A percentile compares a stretch with the other conserved stretches of the same genome.
Evolutionary conservation across 2,797 vertebrate genomes (phyloP).

Genomic region (Cetoscarus ocellatus): DNA sequence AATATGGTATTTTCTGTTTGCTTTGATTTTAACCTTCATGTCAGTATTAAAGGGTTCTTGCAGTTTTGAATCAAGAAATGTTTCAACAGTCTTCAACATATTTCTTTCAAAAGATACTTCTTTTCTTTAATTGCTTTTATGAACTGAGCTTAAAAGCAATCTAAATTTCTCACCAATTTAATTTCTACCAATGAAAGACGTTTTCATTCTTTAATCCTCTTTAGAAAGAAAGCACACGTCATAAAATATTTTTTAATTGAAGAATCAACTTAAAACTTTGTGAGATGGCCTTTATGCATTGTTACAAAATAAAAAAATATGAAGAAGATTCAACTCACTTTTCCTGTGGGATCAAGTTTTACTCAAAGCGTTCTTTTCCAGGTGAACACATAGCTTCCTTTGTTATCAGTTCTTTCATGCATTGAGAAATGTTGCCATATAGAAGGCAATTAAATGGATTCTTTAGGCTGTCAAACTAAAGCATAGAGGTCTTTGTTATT

Average conservation of each 20-base stretch:
- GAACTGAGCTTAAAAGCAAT: conserved; percentile 4
- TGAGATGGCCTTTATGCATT: no score
- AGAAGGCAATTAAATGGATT: conserved; percentile 42
- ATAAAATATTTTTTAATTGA: neutral
- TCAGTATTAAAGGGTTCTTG: no score
- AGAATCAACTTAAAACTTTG: no score
- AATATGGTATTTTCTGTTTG: no score
- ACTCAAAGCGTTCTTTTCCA: conserved; percentile 13
- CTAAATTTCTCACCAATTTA: neutral
- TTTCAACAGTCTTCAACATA: no score
- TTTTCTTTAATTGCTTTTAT: no score
- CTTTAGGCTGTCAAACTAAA: conserved; percentile 20
- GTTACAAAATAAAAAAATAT: no score
- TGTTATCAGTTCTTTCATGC: conserved; percentile 17
- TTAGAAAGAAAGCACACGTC: neutral
- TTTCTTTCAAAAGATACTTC: no score
- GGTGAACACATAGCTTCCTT: conserved; percentile 12
- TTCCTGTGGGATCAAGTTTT: neutral
- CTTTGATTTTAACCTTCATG: no score
- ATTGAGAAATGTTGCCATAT: conserved; percentile 34
- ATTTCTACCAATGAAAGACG: neutral
- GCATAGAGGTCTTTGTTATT: conserved; percentile 56
- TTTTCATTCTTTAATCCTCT: no score
- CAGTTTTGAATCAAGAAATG: no score
- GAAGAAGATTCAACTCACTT: neutral